These are phyloP conservation scores for Chloroceryle inda DNA, from an alignment of 2,797 vertebrate genomes.

Conservation along the genomic window DNA sequence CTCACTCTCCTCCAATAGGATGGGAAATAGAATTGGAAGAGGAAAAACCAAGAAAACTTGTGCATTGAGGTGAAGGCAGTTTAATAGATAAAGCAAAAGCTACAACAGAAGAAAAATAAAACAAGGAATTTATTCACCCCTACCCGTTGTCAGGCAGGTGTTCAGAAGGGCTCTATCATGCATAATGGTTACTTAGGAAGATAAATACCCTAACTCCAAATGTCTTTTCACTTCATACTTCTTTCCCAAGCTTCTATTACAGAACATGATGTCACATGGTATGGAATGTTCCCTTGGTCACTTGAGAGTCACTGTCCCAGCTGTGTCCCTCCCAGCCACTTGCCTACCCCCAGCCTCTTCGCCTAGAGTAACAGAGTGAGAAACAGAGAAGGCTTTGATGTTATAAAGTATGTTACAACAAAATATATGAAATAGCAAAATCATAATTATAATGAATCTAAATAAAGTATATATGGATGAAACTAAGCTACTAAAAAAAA, in stretches of 20 bases:
- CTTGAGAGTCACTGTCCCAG: background rate
- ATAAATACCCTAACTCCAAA: accelerated
- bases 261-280: background rate
- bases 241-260: background rate
- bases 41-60: background rate
- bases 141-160: accelerated
- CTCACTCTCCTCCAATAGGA: background rate
- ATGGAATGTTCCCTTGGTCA: background rate
- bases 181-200: background rate
- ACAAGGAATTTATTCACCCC: accelerated
- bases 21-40: background rate
- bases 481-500: background rate
- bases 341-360: background rate
- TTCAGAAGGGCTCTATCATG: background rate
- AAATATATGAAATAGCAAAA: background rate
- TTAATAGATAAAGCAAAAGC: background rate
- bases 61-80: background rate
- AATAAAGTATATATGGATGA: background rate
- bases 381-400: background rate
- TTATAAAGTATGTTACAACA: background rate
- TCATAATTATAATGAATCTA: background rate
- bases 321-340: background rate
- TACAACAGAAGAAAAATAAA: background rate
- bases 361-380: background rate
- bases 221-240: background rate